Conservation (phyloP, 2,888 invertebrate species). For the Stictocephala bisonia region DNA sequence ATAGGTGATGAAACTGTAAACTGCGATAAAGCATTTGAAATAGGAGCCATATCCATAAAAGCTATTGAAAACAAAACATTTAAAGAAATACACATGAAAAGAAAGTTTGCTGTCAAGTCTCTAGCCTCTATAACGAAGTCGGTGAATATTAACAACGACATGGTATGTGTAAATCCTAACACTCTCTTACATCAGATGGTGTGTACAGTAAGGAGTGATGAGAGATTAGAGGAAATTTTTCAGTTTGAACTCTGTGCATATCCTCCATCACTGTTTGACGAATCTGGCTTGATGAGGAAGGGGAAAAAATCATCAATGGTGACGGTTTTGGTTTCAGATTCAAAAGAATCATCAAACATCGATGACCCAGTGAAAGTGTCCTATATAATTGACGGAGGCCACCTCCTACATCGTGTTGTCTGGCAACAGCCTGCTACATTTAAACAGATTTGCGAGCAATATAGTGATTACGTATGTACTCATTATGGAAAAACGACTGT, state of each 20-base stretch:
- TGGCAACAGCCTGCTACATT: no score
- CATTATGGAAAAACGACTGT: no score
- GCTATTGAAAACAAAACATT: not conserved
- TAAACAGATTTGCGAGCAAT: no score
- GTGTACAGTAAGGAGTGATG: not conserved
- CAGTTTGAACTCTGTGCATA: not conserved
- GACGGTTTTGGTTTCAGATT: not conserved
- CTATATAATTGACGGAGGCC: no score
- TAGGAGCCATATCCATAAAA: no score
- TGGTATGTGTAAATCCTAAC: not conserved
- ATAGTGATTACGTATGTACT: no score
- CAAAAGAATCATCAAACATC: not conserved
- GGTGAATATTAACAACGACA: constrained; percentile 10
- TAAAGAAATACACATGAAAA: not conserved
- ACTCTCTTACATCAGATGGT: constrained; percentile 6
- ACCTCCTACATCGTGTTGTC: not conserved
- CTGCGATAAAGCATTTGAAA: constrained; percentile 4
- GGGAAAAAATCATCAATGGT: constrained; percentile 5
- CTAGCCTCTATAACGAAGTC: not conserved
- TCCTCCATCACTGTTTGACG: constrained; percentile 7
- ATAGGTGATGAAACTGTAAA: not conserved
- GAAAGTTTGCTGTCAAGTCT: no score
- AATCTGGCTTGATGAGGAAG: not conserved
- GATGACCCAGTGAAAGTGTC: no score
- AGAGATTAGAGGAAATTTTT: not conserved